A percentile compares a stretch with the other conserved stretches of the same genome.
These are phyloP conservation scores for Vimba vimba DNA, from an alignment of 2,113 vertebrate genomes.

Conservation along the genomic window DNA sequence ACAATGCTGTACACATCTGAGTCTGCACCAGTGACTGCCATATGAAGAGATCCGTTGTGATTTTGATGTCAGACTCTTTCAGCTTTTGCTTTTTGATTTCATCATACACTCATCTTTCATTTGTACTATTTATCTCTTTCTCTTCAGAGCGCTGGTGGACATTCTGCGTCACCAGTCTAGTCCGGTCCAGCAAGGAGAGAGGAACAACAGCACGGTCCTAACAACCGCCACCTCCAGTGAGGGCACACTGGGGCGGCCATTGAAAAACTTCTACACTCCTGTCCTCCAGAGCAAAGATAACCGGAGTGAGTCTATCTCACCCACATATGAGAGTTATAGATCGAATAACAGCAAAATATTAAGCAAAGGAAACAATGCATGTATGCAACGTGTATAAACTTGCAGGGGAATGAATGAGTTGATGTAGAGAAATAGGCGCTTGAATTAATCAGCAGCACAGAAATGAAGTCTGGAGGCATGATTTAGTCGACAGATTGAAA, in stretches of 20 bases:
- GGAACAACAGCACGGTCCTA: constrained; percentile 79
- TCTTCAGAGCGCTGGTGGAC: constrained; percentile 85
- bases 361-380: neutral
- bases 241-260: constrained; percentile 72
- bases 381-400: neutral
- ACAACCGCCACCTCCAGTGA: constrained; percentile 63
- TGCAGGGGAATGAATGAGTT: neutral
- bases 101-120: neutral
- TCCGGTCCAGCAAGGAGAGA: constrained; percentile 79
- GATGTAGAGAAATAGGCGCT: neutral
- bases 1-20: constrained; percentile 17
- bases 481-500: constrained; percentile 18
- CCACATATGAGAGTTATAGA: neutral
- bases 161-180: constrained; percentile 88
- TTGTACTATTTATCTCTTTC: constrained; percentile 13
- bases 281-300: constrained; percentile 83
- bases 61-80: neutral
- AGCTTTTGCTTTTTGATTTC: neutral
- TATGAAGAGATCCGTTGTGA: neutral
- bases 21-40: constrained; percentile 11
- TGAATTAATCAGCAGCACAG: neutral
- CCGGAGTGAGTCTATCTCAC: constrained; percentile 79
- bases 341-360: neutral
- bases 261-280: constrained; percentile 85
- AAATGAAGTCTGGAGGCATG: neutral